Evolutionary conservation across 2,797 vertebrate genomes (phyloP).

Genomic region (Linurgus olivaceus): DNA sequence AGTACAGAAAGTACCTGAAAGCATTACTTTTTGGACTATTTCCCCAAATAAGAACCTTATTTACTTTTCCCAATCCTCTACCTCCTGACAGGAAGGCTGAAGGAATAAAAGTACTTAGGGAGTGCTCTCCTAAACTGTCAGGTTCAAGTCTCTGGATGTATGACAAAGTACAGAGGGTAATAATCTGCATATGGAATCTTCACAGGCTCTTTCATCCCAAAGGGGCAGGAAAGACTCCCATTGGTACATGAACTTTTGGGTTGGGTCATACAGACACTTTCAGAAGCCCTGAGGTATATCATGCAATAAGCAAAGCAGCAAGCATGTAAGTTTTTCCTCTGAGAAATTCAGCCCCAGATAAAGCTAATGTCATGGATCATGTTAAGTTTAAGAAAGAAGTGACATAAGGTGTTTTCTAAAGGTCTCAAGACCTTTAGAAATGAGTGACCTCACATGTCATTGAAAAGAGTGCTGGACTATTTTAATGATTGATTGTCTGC

Average conservation of each 20-base stretch:
- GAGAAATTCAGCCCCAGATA: not conserved
- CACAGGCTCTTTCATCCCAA: not conserved
- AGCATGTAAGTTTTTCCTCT: not conserved
- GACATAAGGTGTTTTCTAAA: not conserved
- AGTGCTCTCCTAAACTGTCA: not conserved
- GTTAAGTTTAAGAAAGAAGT: not conserved
- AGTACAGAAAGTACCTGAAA: not conserved
- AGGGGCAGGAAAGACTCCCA: not conserved
- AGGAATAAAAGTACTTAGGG: not conserved
- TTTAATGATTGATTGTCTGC: not conserved
- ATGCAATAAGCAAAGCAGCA: not conserved
- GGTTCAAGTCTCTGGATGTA: not conserved
- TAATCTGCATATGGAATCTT: not conserved
- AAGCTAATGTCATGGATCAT: not conserved
- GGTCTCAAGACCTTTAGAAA: not conserved
- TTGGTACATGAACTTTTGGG: not conserved
- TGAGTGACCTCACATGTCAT: not conserved
- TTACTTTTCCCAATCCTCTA: not conserved
- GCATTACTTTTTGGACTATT: not conserved
- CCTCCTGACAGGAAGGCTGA: not conserved
- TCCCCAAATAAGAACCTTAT: not conserved
- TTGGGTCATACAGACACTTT: not conserved
- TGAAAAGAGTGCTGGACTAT: not conserved
- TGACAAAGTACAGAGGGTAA: not conserved
- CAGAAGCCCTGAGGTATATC: not conserved